Conservation (phyloP, 2,888 invertebrate genomes). For the Asteroscopus sphinx region DNA sequence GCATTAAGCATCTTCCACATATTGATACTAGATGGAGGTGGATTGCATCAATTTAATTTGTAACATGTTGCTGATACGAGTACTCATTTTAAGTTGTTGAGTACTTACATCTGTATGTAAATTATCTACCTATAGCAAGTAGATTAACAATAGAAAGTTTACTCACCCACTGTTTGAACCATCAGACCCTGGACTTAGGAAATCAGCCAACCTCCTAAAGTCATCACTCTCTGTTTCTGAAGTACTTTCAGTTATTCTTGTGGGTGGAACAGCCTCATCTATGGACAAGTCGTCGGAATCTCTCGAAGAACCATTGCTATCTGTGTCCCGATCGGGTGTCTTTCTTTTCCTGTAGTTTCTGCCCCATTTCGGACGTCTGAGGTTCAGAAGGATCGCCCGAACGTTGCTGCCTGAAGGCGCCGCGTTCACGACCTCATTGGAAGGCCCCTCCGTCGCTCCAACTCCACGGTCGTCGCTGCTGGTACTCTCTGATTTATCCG, state of each 20-base stretch:
- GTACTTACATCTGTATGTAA: no score
- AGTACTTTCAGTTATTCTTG: conserved; percentile 62
- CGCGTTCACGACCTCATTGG: conserved; percentile 77
- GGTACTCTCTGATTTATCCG: conserved; percentile 85
- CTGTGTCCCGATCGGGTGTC: conserved; percentile 79
- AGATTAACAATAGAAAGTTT: not conserved
- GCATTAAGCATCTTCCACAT: no score
- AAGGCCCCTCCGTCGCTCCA: conserved; percentile 68
- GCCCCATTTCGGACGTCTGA: conserved; percentile 72
- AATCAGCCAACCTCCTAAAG: conserved; percentile 63
- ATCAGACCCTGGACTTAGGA: conserved; percentile 64
- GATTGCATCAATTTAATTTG: no score
- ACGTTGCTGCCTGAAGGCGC: conserved; percentile 81
- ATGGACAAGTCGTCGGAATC: conserved; percentile 83
- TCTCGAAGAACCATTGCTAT: conserved; percentile 77
- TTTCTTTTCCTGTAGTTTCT: conserved; percentile 83
- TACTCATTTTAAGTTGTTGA: no score
- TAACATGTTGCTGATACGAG: no score
- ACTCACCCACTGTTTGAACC: conserved; percentile 72
- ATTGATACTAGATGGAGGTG: no score
- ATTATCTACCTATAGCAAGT: not conserved
- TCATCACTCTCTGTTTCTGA: conserved; percentile 73
- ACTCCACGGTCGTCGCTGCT: conserved; percentile 78
- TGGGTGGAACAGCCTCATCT: conserved; percentile 64
- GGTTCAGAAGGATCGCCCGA: conserved; percentile 76